phyloP scores from a whole-genome alignment of 2,113 vertebrate species.

The Oxygymnocypris stewartii region DNA sequence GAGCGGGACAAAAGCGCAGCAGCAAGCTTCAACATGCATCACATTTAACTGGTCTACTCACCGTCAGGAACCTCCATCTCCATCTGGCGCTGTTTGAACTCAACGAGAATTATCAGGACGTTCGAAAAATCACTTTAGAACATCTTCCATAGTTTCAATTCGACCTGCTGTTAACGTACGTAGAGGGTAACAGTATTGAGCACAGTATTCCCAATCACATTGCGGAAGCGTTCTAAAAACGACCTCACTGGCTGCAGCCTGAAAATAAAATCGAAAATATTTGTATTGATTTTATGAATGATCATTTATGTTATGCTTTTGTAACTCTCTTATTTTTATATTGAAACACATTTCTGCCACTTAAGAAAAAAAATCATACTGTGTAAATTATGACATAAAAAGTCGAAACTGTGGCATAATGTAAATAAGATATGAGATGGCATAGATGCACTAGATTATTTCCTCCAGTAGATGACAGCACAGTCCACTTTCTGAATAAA shows the following conservation, averaged over 20 bases:
- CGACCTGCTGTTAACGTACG: too few relatives aligned
- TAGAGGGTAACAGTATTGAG: too few relatives aligned
- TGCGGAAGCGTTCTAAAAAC: background rate
- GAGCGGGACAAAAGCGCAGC: background rate
- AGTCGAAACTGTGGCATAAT: background rate
- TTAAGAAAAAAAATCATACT: background rate
- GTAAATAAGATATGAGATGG: background rate
- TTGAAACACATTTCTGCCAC: background rate
- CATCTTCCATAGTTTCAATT: background rate
- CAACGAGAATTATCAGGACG: background rate
- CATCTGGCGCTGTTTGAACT: background rate
- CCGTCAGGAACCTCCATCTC: background rate
- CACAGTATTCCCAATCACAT: background rate
- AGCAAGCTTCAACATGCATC: background rate
- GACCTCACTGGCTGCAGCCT: background rate
- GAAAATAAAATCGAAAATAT: background rate
- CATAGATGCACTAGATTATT: background rate
- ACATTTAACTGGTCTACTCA: background rate
- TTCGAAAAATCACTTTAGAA: background rate
- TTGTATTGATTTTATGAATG: background rate
- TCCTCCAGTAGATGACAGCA: background rate
- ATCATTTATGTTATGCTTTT: background rate
- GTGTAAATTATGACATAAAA: background rate
- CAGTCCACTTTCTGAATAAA: background rate
- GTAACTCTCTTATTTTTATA: accelerated